Conservation (phyloP, 2,888 invertebrate species). For the Marasmarcha lunaedactyla region DNA sequence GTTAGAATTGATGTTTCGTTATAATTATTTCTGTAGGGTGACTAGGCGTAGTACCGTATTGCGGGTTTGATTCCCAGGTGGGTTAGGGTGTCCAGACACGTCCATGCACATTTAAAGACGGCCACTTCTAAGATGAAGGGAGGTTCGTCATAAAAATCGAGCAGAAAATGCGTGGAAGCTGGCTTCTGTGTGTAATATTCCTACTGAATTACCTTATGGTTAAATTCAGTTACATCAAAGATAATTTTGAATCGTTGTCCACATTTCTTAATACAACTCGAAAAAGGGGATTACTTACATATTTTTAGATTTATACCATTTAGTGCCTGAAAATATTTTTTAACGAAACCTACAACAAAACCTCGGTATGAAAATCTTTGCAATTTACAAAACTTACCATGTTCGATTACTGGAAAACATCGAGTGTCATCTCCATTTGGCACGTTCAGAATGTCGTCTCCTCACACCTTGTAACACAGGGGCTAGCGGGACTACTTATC, state of each 20-base stretch:
- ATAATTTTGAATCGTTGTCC: no score
- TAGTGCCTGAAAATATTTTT: no score
- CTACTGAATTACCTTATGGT: background rate
- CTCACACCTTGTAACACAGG: conserved; percentile 7
- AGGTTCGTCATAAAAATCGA: conserved; percentile 67
- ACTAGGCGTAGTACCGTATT: conserved; percentile 58
- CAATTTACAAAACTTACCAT: no score
- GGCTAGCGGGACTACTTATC: conserved; percentile 26
- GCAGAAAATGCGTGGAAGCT: conserved; percentile 29
- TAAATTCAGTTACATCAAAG: no score
- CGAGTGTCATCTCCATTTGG: background rate
- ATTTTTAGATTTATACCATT: no score
- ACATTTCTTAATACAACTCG: no score
- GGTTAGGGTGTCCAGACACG: conserved; percentile 52
- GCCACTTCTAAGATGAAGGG: conserved; percentile 63
- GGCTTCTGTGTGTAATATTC: background rate
- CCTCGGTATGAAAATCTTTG: no score
- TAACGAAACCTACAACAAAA: no score
- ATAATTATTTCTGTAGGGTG: conserved; percentile 30
- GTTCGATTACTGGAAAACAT: no score
- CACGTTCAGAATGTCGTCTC: background rate
- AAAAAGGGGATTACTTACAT: no score
- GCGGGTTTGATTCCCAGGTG: conserved; percentile 70
- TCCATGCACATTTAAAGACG: conserved; percentile 62
- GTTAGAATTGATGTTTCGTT: conserved; percentile 12